Evolutionary conservation across 2,113 vertebrate species (phyloP).

Genomic region (Odobenus rosmarus): DNA sequence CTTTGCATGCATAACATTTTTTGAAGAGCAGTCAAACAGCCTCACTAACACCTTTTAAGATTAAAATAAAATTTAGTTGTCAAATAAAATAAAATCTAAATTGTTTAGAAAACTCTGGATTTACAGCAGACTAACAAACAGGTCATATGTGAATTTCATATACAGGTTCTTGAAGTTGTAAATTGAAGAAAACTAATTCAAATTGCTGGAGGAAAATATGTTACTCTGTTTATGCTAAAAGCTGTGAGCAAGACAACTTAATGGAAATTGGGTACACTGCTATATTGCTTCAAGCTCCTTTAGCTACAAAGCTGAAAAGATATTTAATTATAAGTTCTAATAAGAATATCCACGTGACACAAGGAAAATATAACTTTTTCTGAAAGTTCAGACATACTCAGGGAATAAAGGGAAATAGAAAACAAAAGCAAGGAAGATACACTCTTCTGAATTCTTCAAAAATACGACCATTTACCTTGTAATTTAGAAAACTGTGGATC

Average conservation of each 20-base stretch:
- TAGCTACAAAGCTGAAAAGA: conserved; percentile 1
- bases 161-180: background rate
- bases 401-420: background rate
- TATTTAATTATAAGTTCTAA: conserved; percentile 67
- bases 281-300: conserved; percentile 47
- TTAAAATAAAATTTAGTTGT: conserved; percentile 60
- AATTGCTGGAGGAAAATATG: conserved; percentile 41
- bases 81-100: conserved; percentile 52
- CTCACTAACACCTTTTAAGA: conserved; percentile 22
- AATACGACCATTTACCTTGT: background rate
- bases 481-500: background rate
- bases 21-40: background rate
- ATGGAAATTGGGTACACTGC: conserved; percentile 2
- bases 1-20: conserved; percentile 27
- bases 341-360: background rate
- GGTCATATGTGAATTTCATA: conserved; percentile 49
- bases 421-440: background rate
- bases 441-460: background rate
- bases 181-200: conserved; percentile 57
- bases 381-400: background rate
- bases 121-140: background rate
- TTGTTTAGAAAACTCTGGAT: conserved; percentile 31
- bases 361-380: background rate
- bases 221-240: conserved; percentile 59
- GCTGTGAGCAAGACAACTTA: conserved; percentile 32